Evolutionary conservation across 2,797 vertebrate species (phyloP), one percentile per base, ranked within the genome.

Genomic region (Cyprinella venusta): DNA sequence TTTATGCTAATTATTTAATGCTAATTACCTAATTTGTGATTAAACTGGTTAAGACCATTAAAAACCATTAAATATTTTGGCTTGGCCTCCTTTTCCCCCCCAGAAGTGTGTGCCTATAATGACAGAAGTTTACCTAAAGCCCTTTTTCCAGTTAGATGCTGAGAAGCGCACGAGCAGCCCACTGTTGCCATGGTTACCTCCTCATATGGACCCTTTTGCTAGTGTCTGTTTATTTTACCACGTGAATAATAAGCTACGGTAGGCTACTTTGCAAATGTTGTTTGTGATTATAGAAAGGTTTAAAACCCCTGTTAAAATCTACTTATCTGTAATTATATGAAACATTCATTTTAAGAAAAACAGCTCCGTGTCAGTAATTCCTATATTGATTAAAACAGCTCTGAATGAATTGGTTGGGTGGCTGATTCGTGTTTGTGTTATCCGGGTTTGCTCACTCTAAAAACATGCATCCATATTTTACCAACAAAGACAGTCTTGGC

Each of bases 111-210:
- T 54, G 19, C 45, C 13, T 8, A 15, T 45, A 21, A 54, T 54
- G 19, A n/a, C 19, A 54, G 3, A 4, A 56, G 21, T 9, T 4
- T 61, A 15, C 24, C 2, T 61, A 26, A 13, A 26, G 6, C 12
- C 24, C 19, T 36, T 38, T 56, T 24, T 40, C 15, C n/a, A 56
- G 33, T 54, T 6, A 1, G 12, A 59, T 59, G 2, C 33, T 26
- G 36, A 38, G 13, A 56, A 24, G 33, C 8, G 1, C 21, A 38
- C 21, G 1, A 24, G 52, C 21, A 40, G 72, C 52, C 4, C 16
- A 45, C 40, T 64, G 59, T 64, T 78, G 38, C 75, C 21, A 78
- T 65, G 24, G 40, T 78, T n/a, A 50, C 15, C 5, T 33, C 48
- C n/a, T 26, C 5, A 21, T 0, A 33, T 15, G 7, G 48, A 30